Conservation (phyloP, 2,113 vertebrate genomes). For the Poecile atricapillus region DNA sequence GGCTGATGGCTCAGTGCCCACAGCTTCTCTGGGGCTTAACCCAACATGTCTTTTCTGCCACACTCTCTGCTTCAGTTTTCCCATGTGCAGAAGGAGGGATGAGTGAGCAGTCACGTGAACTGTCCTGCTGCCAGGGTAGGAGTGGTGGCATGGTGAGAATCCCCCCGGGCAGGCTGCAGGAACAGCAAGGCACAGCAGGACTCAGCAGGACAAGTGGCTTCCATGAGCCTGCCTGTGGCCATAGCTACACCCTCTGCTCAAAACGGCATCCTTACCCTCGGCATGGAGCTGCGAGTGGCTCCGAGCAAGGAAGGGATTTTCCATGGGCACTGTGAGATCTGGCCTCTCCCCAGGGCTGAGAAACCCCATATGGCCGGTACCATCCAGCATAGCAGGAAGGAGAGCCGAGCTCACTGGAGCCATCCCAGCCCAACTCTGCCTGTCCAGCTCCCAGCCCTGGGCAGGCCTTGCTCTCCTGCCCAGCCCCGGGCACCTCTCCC, state of each 20-base stretch:
- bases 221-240: accelerated
- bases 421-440: not conserved
- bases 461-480: not conserved
- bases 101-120: accelerated
- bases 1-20: not conserved
- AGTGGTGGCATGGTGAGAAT: not conserved
- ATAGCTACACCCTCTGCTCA: not conserved
- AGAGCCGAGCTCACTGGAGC: accelerated
- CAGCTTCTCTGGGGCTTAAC: not conserved
- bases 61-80: not conserved
- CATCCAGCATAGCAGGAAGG: not conserved
- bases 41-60: not conserved
- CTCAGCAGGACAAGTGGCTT: accelerated
- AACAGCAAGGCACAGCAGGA: not conserved
- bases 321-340: not conserved
- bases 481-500: not conserved
- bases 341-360: not conserved
- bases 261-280: accelerated
- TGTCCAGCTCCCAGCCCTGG: not conserved
- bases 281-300: accelerated
- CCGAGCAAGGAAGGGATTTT: not conserved
- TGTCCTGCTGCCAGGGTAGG: not conserved
- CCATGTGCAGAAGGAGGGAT: not conserved
- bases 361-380: not conserved
- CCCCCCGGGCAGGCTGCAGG: accelerated